Conservation (phyloP, 2,797 vertebrate genomes). For the Cichlasoma orientale region DNA sequence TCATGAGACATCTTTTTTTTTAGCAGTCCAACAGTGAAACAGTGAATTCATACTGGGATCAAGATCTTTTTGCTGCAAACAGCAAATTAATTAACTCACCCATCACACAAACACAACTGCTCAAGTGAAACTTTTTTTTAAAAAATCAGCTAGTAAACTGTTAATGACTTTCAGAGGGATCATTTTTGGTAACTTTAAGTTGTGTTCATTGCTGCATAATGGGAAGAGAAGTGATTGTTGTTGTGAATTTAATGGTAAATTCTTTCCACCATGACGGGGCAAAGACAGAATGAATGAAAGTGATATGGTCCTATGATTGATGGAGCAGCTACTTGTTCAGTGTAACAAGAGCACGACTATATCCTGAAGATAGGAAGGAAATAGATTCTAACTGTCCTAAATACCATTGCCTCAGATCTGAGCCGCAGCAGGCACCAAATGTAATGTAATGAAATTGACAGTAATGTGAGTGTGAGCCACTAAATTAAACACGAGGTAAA, state of each 20-base stretch:
- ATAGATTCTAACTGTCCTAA: not conserved
- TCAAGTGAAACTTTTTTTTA: not conserved
- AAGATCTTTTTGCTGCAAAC: not conserved
- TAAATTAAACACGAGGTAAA: not conserved
- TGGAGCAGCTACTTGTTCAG: not conserved
- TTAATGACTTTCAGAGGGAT: too few species aligned
- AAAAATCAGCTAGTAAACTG: too few species aligned
- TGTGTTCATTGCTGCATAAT: not conserved
- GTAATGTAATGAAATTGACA: not conserved
- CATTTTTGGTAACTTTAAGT: not conserved
- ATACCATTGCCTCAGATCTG: not conserved
- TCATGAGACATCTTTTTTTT: not conserved
- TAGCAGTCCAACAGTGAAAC: not conserved
- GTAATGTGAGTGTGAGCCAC: not conserved
- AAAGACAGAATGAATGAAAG: not conserved
- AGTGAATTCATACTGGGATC: not conserved
- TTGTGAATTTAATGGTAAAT: not conserved
- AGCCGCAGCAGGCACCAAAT: not conserved
- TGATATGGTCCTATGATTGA: not conserved
- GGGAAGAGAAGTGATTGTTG: not conserved
- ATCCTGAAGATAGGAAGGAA: not conserved
- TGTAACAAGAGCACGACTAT: not conserved
- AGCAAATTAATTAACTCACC: not conserved
- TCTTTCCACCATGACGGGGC: not conserved
- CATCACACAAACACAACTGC: not conserved